These are phyloP conservation scores for Tethya wilhelma DNA, from an alignment of 37 sponge, comb jelly and placozoan genomes.

Conservation along the genomic window DNA sequence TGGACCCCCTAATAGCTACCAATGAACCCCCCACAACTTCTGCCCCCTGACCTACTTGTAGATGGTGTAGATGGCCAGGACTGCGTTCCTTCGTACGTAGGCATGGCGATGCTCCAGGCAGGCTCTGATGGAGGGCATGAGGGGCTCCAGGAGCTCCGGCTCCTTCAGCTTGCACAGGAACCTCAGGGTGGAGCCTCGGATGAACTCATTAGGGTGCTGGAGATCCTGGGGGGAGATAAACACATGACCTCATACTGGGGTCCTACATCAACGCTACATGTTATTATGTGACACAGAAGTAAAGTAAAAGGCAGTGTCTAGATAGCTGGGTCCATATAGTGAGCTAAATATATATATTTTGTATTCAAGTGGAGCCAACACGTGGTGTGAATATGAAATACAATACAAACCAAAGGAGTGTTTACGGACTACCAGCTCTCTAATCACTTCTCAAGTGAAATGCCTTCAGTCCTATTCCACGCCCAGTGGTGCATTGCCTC, in stretches of 20 bases:
- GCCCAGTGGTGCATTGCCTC: neutral
- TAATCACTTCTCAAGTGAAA: no score
- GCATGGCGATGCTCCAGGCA: slow-evolving; percentile 98
- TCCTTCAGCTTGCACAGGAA: slow-evolving; percentile 99
- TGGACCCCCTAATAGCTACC: no score
- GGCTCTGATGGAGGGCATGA: slow-evolving; percentile 97
- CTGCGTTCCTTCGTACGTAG: slow-evolving; percentile 98
- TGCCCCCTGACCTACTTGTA: slow-evolving; percentile 77
- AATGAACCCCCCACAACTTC: no score
- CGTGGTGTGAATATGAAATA: neutral
- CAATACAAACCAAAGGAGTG: neutral
- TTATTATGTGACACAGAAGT: neutral
- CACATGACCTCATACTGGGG: neutral
- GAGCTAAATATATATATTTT: no score
- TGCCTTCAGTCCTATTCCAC: no score
- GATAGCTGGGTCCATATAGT: neutral
- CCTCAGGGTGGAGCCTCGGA: slow-evolving; percentile 95
- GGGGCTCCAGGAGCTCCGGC: slow-evolving; percentile 97
- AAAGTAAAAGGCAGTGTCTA: no score
- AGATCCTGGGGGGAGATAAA: slow-evolving; percentile 75
- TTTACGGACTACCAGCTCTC: neutral
- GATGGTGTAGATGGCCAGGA: slow-evolving; percentile 98
- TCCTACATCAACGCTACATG: neutral
- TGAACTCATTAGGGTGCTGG: slow-evolving; percentile 99
- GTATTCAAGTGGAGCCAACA: neutral